phyloP scores from a whole-genome alignment of 1,140 invertebrate genomes.

The Leptinotarsa texana region DNA sequence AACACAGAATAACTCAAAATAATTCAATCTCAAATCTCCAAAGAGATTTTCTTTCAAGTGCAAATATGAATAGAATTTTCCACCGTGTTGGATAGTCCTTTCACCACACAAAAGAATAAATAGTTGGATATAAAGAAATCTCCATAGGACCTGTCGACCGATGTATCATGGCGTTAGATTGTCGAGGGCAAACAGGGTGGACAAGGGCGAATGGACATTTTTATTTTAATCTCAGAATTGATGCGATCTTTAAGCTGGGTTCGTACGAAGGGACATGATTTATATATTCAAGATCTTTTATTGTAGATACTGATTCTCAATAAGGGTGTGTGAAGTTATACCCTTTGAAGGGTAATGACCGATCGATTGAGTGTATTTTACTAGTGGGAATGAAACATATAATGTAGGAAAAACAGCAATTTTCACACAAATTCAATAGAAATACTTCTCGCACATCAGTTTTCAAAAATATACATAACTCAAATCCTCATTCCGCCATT shows the following conservation, averaged over 20 bases:
- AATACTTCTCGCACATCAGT: too few species aligned
- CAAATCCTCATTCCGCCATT: too few species aligned
- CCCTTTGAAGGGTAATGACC: neutral
- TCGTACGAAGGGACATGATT: constrained; percentile 7
- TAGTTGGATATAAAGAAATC: constrained; percentile 10
- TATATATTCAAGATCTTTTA: neutral
- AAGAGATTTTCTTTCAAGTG: neutral
- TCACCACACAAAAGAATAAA: neutral
- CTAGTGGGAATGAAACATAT: too few species aligned
- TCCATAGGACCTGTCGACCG: neutral
- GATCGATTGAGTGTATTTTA: too few species aligned
- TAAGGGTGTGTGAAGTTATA: neutral
- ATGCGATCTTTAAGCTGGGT: constrained; percentile 19
- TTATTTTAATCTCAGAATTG: constrained; percentile 23
- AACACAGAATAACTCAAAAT: neutral
- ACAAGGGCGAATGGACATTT: constrained; percentile 13
- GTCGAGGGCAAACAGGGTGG: constrained; percentile 19
- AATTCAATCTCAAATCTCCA: neutral
- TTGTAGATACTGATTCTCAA: neutral
- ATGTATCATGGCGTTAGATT: constrained; percentile 21
- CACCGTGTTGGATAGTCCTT: neutral
- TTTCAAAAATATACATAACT: too few species aligned
- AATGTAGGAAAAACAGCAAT: too few species aligned
- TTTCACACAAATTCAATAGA: too few species aligned
- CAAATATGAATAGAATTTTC: constrained; percentile 7